A percentile compares a stretch with the other conserved stretches of the same genome.
Evolutionary conservation across 2,888 invertebrate species (phyloP).

Genomic region (Myathropa florea): DNA sequence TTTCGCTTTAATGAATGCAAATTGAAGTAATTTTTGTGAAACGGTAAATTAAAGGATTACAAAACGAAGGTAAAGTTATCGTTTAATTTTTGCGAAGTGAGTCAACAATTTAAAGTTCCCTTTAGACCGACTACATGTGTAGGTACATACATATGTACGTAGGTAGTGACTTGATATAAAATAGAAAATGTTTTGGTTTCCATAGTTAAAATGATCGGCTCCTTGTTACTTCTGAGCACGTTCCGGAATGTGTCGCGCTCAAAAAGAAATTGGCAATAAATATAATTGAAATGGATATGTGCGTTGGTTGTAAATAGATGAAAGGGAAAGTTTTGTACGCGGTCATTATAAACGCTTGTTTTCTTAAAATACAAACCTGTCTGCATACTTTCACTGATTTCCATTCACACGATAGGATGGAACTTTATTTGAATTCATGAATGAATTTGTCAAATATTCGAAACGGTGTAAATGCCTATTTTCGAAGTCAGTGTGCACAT

Average conservation of each 20-base stretch:
- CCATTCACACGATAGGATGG: no score
- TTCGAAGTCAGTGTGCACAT: no score
- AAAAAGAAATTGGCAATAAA: neutral
- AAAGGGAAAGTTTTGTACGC: neutral
- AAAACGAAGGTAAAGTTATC: slow-evolving; percentile 32
- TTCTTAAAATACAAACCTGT: no score
- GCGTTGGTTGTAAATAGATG: neutral
- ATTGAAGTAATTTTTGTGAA: slow-evolving; percentile 51
- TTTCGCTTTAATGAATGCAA: slow-evolving; percentile 49
- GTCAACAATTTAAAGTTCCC: slow-evolving; percentile 28
- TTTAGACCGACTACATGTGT: neutral
- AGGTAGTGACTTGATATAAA: neutral
- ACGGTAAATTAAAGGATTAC: slow-evolving; percentile 45
- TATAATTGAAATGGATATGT: neutral
- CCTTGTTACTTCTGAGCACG: neutral
- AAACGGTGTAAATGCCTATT: no score
- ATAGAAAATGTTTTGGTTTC: slow-evolving; percentile 4
- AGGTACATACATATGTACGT: neutral
- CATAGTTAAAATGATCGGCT: neutral
- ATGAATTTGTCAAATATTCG: no score
- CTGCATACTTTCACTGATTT: no score
- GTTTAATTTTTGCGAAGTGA: slow-evolving; percentile 28
- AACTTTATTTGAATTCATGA: no score
- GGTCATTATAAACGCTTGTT: neutral
- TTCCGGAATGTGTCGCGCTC: neutral